Conservation (phyloP, 2,113 vertebrate genomes). For the Zapus hudsonius region DNA sequence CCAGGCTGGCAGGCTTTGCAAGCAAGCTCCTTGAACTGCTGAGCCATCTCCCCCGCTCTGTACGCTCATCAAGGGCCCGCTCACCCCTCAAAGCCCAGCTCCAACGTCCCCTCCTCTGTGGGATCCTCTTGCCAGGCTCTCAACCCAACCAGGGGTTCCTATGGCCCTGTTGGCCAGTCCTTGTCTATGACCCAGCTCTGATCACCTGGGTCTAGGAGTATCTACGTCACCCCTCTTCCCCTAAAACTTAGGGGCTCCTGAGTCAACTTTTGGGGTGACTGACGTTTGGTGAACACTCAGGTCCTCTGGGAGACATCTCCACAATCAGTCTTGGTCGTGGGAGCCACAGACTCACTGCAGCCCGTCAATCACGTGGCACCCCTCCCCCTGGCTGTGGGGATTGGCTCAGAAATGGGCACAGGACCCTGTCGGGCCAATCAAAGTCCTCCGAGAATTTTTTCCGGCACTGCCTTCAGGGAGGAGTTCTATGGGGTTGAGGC, state of each 20-base stretch:
- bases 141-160: background rate
- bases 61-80: no score
- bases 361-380: background rate
- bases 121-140: background rate
- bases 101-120: background rate
- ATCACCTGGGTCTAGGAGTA: background rate
- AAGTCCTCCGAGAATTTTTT: background rate
- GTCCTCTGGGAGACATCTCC: background rate
- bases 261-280: background rate
- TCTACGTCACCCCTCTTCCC: background rate
- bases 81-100: background rate
- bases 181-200: background rate
- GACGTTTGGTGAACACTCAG: background rate
- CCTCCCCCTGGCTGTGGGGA: background rate
- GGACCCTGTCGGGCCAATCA: background rate
- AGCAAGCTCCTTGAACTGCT: no score
- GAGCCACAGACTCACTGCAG: background rate
- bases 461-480: background rate
- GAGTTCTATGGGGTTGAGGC: no score
- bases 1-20: no score
- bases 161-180: background rate
- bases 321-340: no score
- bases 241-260: no score
- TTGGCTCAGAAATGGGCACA: background rate
- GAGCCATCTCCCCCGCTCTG: no score